These are phyloP conservation scores for Kryptolebias marmoratus DNA, from an alignment of 2,113 vertebrate genomes.

Conservation along the genomic window DNA sequence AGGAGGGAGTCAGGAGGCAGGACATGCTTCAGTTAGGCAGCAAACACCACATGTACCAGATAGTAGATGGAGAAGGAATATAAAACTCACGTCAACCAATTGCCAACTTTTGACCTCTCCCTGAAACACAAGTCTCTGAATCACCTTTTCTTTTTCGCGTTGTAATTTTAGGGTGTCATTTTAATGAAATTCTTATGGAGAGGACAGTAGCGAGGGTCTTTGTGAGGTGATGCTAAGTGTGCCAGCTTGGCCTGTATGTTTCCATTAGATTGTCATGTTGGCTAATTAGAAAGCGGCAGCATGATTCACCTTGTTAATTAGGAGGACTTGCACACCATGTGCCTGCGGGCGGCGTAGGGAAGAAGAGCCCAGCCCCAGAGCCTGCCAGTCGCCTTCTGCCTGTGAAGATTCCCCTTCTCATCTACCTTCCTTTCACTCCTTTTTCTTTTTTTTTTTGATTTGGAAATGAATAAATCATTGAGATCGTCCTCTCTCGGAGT, in stretches of 20 bases:
- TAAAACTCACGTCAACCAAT: constrained; percentile 41
- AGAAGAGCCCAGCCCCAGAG: constrained; percentile 91
- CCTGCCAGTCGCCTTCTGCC: constrained; percentile 89
- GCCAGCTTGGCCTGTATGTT: constrained; percentile 88
- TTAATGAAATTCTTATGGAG: constrained; percentile 52
- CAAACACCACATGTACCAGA: constrained; percentile 49
- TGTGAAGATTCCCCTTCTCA: constrained; percentile 98
- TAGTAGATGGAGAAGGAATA: constrained; percentile 19
- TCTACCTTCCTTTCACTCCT: constrained; percentile 88
- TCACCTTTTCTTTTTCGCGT: constrained; percentile 41
- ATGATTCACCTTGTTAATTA: constrained; percentile 99
- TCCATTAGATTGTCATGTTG: constrained; percentile 98
- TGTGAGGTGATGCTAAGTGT: constrained; percentile 80
- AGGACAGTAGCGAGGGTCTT: constrained; percentile 69
- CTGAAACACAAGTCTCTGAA: constrained; percentile 55
- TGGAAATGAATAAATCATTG: constrained; percentile 99
- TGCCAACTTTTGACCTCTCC: constrained; percentile 67
- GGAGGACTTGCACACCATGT: constrained; percentile 94
- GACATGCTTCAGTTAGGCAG: constrained; percentile 80
- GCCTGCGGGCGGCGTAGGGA: constrained; percentile 84
- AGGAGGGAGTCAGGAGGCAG: constrained; percentile 65
- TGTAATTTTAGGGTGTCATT: constrained; percentile 60
- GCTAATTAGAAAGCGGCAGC: constrained; percentile 98
- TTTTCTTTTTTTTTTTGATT: constrained; percentile 78
- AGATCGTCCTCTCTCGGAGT: constrained; percentile 89